phyloP scores from a whole-genome alignment of 2,113 vertebrate species.

The Clinocottus analis region DNA sequence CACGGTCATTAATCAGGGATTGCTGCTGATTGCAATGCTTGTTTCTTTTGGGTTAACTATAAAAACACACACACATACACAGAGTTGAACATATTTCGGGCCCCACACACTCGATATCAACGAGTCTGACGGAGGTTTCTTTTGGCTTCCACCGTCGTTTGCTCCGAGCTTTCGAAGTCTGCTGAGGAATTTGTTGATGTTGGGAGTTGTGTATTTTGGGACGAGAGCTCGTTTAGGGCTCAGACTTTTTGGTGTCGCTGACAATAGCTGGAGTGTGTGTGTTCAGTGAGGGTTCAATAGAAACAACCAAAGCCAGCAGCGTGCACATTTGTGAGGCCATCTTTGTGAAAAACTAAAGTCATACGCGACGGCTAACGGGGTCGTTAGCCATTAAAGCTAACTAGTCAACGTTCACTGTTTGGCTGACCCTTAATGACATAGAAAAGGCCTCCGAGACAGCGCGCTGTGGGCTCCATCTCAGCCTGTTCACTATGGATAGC shows the following conservation, averaged over 20 bases:
- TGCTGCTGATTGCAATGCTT: conserved; percentile 50
- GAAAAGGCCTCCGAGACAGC: neutral
- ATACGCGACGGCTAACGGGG: neutral
- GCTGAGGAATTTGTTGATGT: conserved; percentile 54
- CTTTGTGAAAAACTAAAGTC: neutral
- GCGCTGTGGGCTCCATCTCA: too few species aligned
- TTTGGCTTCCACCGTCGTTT: conserved; percentile 51
- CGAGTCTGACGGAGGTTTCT: conserved; percentile 30
- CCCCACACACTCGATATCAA: conserved; percentile 19
- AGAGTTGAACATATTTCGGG: conserved; percentile 30
- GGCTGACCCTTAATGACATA: neutral
- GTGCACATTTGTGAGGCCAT: neutral
- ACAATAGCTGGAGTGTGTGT: conserved; percentile 24
- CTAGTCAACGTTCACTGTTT: neutral
- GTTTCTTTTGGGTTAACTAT: conserved; percentile 55
- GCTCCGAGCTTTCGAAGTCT: conserved; percentile 19
- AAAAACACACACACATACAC: conserved; percentile 24
- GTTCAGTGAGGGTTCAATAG: conserved; percentile 12
- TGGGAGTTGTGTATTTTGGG: conserved; percentile 41
- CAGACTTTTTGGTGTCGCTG: conserved; percentile 28
- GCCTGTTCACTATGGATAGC: too few species aligned
- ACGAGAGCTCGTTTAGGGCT: conserved; percentile 35
- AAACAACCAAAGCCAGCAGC: conserved; percentile 9
- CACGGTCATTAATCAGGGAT: conserved; percentile 32
- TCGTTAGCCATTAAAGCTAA: neutral